phyloP scores from a whole-genome alignment of 2,113 vertebrate species.

The Sclerurus mexicanus region DNA sequence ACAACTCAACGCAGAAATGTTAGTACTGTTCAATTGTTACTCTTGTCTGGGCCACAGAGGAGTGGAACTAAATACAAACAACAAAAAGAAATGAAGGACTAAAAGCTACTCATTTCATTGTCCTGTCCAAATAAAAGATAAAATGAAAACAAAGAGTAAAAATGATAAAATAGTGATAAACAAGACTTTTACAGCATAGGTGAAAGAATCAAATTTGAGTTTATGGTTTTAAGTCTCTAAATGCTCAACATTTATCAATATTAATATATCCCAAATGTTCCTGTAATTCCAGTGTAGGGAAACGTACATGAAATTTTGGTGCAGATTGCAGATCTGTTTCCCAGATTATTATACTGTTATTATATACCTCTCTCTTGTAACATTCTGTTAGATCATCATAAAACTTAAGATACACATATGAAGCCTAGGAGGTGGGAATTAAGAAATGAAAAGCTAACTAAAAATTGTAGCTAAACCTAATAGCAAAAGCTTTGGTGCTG shows the following conservation, averaged over 20 bases:
- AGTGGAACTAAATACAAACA: background rate
- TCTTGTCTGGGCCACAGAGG: background rate
- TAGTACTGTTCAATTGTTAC: background rate
- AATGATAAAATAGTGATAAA: background rate
- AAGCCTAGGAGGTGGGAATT: background rate
- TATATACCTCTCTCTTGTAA: background rate
- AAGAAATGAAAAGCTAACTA: background rate
- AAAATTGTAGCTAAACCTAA: background rate
- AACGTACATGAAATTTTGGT: background rate
- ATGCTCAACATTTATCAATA: background rate
- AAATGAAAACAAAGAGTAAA: background rate
- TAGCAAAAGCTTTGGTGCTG: background rate
- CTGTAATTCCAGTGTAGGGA: background rate
- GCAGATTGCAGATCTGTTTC: background rate
- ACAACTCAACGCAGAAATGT: background rate
- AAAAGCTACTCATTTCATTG: background rate
- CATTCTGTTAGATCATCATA: background rate
- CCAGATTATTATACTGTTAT: background rate
- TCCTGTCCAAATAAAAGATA: background rate
- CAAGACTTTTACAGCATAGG: background rate
- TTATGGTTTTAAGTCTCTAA: background rate
- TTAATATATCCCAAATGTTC: background rate
- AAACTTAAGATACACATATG: background rate
- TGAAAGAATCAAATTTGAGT: background rate
- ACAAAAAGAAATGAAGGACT: background rate